Evolutionary conservation across 2,888 invertebrate species (phyloP), one percentile per base, ranked within the genome.

Genomic region (Therioaphis trifolii): DNA sequence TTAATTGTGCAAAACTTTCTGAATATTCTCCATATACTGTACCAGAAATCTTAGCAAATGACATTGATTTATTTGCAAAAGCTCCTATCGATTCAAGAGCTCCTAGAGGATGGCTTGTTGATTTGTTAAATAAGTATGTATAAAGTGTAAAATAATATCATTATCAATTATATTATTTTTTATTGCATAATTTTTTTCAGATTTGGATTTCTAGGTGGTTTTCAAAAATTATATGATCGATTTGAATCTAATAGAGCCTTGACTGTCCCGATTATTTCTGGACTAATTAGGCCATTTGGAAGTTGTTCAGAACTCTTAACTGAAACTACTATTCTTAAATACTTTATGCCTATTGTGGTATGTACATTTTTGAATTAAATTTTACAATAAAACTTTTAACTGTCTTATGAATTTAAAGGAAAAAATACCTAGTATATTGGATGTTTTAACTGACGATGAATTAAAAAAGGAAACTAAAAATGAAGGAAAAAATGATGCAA

Each of bases 401-500:
- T 78, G 4, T 82, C 29, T 21, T 69, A 71, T 27, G 4, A 35
- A 63, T 55, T 55, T 72, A 52, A 89, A 96, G 96, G 95, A 96
- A 91, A 94, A 95, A 89, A 95, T 97, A 86, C 94, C 97, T 85
- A 86, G 93, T 87, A 93, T 97, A 88, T 90, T 98, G 88, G 96
- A 98, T 88, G 95, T 95, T 89, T 91, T 98, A 88, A 96, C 97
- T 29, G 98, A 98, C 89, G 97, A 97, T 86, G 98, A 98, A 88
- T 89, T 98, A 85, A 98, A 98, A 89, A 94, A 96, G 87, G 98
- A 98, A 90, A 96, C 97, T 5, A 96, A 97, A 88, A 95, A 94
- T 88, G 98, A 98, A 89, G 95, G 95, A 86, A 98, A 98, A 90
- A 98, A 96, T 89, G 98, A 98, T 90, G 95, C 96, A 76, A 94